Evolutionary conservation across 2,797 vertebrate genomes (phyloP), one percentile per base, ranked within the genome.

Genomic region (Alca torda): DNA sequence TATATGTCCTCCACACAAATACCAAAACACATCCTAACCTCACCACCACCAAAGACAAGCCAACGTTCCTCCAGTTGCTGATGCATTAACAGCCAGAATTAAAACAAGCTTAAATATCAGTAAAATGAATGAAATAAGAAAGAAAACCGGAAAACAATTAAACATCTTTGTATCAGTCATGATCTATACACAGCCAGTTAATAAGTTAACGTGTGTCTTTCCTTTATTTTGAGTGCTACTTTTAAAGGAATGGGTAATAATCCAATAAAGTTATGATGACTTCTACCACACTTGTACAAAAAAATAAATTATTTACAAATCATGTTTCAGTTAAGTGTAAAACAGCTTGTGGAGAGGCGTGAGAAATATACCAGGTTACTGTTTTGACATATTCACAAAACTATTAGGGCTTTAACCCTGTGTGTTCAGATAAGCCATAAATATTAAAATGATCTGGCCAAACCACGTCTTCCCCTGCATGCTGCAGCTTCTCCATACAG

Each of bases 401-500:
- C 60, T 45, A 89, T 25, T 14, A 63, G 54, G 65, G 65, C 63
- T 95, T 96, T 92, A 97, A 98, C 91, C 96, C 95, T 82, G 18
- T 72, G 59, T 91, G 94, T 95, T 90, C 85, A 86, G 73, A 70
- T 75, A 95, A 90, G 7, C 61, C 53, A 95, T 85, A 95, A 95
- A 97, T 79, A 87, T 43, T 53, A 96, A 86, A 93, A 77, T 45
- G 25, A 95, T 84, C 76, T 93, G 95, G 89, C 50, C 83, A 95
- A 93, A 93, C 73, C 72, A 76, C 1, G 14, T 83, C 84, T 96
- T 82, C 95, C 79, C 73, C 79, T 89, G 65, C 77, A 88, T 88
- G 91, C 95, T 96, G 96, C 97, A 96, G 97, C 89, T 95, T 90
- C 95, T 87, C 89, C 89, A 92, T 88, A 97, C 96, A 84, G 86